A percentile compares a stretch with the other conserved stretches of the same genome.
Conservation (phyloP, 2,888 invertebrate genomes). For the Metopia argyrocephala region DNA sequence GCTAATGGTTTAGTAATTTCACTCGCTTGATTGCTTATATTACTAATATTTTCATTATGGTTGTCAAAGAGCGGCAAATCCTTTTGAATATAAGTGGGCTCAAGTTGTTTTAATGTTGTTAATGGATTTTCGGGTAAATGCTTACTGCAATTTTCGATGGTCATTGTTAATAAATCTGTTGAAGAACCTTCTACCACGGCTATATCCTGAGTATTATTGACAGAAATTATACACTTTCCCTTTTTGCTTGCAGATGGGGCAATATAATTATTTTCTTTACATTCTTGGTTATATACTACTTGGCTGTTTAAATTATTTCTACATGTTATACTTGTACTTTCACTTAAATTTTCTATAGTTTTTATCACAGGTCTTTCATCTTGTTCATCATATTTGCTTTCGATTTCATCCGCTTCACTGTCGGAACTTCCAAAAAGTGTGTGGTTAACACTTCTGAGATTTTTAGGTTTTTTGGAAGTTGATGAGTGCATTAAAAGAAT, state of each 20-base stretch:
- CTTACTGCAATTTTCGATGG: no score
- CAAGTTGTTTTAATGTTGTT: background rate
- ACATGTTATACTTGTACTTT: background rate
- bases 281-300: background rate
- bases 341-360: background rate
- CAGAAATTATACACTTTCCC: background rate
- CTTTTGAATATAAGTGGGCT: background rate
- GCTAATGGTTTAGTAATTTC: no score
- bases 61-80: no score
- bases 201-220: background rate
- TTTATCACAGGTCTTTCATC: conserved; percentile 40
- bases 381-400: background rate
- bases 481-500: background rate
- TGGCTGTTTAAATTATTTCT: background rate
- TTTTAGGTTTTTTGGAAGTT: background rate
- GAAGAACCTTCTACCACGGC: no score
- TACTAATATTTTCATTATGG: no score
- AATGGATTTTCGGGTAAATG: background rate
- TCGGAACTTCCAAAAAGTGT: conserved; percentile 55
- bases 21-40: no score
- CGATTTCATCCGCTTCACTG: conserved; percentile 29
- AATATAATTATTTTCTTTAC: background rate
- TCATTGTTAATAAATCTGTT: no score
- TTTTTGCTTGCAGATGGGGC: background rate
- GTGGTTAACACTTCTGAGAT: background rate